Percentiles rank a stretch among this genome's conserved stretches.
Evolutionary conservation across 2,888 invertebrate species (phyloP).

Genomic region (Encarsia formosa): DNA sequence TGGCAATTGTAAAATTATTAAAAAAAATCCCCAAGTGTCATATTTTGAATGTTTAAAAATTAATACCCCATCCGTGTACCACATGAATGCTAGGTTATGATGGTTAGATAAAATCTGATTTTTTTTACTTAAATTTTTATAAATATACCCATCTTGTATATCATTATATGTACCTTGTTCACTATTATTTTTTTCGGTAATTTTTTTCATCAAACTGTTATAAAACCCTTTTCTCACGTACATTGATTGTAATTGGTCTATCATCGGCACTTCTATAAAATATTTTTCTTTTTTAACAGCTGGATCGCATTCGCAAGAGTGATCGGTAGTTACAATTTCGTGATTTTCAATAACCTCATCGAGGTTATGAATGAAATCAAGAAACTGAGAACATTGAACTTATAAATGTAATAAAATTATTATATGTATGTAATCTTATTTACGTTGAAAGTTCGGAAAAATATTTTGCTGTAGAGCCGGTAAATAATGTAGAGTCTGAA

Average conservation of each 20-base stretch:
- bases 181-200: too few relatives aligned
- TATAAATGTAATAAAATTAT: not conserved
- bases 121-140: constrained; percentile 8
- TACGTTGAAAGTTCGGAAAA: not conserved
- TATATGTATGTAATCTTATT: not conserved
- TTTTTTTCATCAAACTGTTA: too few relatives aligned
- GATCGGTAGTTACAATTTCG: too few relatives aligned
- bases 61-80: constrained; percentile 21
- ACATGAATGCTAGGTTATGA: constrained; percentile 2
- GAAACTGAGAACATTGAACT: not conserved
- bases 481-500: not conserved
- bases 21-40: constrained; percentile 24
- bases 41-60: constrained; percentile 22
- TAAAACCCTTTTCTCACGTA: too few relatives aligned
- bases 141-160: constrained; percentile 1
- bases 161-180: constrained; percentile 1
- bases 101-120: too few relatives aligned
- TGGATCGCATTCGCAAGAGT: too few relatives aligned
- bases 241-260: constrained; percentile 1
- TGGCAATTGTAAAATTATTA: constrained; percentile 24
- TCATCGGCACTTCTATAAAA: constrained; percentile 7
- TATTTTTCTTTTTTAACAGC: constrained; percentile 5
- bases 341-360: too few relatives aligned
- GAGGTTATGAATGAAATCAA: too few relatives aligned
- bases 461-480: not conserved